phyloP scores from a whole-genome alignment of 2,797 vertebrate genomes.

The Pipistrellus nathusii region DNA sequence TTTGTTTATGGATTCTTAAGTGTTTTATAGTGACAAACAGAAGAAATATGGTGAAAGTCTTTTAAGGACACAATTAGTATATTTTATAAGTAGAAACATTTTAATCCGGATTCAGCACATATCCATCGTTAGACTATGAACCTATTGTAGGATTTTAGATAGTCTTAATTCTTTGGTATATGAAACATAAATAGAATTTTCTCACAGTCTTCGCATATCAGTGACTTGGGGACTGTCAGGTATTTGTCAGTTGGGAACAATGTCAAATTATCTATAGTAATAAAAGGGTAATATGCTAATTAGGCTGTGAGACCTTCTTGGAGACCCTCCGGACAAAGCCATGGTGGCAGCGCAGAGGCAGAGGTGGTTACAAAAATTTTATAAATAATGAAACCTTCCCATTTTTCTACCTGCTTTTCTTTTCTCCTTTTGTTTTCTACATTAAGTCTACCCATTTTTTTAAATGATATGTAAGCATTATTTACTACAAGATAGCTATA shows the following conservation, averaged over 20 bases:
- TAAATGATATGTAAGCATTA: constrained; percentile 2
- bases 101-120: not conserved
- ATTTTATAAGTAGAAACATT: not conserved
- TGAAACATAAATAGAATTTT: not conserved
- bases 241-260: constrained; percentile 6
- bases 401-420: not conserved
- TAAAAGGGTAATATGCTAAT: too few relatives aligned
- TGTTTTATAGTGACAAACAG: not conserved
- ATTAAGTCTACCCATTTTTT: not conserved
- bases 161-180: not conserved
- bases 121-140: not conserved
- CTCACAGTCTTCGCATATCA: not conserved
- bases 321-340: too few relatives aligned
- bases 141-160: not conserved
- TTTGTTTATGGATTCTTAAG: not conserved
- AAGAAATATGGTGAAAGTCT: not conserved
- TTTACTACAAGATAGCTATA: not conserved
- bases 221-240: not conserved
- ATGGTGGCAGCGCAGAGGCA: too few relatives aligned
- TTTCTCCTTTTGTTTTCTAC: not conserved
- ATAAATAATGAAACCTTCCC: not conserved
- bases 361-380: not conserved
- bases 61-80: not conserved
- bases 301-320: too few relatives aligned
- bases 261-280: not conserved